Evolutionary conservation across 2,888 invertebrate genomes (phyloP).

Genomic region (Fabriciana adippe): DNA sequence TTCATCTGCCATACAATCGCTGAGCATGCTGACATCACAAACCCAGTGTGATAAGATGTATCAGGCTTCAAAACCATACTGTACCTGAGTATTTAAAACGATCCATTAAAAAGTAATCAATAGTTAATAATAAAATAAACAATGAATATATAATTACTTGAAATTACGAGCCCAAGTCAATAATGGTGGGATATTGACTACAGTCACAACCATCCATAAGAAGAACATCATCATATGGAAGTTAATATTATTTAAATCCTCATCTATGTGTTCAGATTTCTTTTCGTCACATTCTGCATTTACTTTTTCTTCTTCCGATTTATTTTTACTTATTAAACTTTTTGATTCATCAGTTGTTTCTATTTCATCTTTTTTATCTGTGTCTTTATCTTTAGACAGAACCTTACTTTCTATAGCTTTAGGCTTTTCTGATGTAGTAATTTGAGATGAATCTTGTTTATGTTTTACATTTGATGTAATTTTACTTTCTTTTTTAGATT

Average conservation of each 20-base stretch:
- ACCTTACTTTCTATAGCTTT: slow-evolving; percentile 38
- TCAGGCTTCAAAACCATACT: slow-evolving; percentile 82
- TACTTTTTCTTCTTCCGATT: slow-evolving; percentile 20
- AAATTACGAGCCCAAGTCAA: slow-evolving; percentile 92
- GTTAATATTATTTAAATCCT: slow-evolving; percentile 80
- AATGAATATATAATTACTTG: slow-evolving; percentile 78
- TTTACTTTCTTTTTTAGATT: slow-evolving; percentile 45
- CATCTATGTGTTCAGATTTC: slow-evolving; percentile 46
- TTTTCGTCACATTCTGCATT: slow-evolving; percentile 36
- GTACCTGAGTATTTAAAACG: slow-evolving; percentile 67
- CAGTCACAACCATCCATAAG: slow-evolving; percentile 84
- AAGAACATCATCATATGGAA: slow-evolving; percentile 89
- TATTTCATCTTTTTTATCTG: slow-evolving; percentile 23
- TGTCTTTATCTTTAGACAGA: background rate
- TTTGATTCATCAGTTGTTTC: slow-evolving; percentile 6
- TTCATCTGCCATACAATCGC: slow-evolving; percentile 86
- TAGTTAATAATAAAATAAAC: background rate
- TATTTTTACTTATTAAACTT: slow-evolving; percentile 22
- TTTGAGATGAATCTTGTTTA: slow-evolving; percentile 19
- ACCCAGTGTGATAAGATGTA: slow-evolving; percentile 82
- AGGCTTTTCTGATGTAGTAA: slow-evolving; percentile 37
- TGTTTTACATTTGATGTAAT: slow-evolving; percentile 21
- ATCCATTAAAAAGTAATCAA: background rate
- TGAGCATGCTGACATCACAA: slow-evolving; percentile 82
- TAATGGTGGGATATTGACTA: slow-evolving; percentile 87